These are phyloP conservation scores for Polypedilum pembai DNA, from an alignment of 1,140 invertebrate species.

Conservation along the genomic window DNA sequence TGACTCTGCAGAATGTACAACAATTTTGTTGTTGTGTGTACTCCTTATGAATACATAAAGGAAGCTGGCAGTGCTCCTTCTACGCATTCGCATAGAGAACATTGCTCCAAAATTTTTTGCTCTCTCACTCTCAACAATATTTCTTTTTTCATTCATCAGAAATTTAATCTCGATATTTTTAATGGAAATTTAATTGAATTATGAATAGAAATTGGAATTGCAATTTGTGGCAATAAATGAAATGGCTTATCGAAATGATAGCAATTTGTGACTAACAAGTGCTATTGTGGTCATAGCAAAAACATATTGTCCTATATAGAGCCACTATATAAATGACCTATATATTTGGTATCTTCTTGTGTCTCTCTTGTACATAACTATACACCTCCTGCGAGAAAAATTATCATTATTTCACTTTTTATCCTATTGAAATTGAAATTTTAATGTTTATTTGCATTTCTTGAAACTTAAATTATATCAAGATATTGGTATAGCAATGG, in stretches of 20 bases:
- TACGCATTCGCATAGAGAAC: conserved; percentile 27
- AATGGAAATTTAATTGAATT: conserved; percentile 27
- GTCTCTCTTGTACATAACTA: background rate
- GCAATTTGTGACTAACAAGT: background rate
- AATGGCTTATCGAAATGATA: background rate
- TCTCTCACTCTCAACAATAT: too few relatives aligned
- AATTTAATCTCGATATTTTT: conserved; percentile 10
- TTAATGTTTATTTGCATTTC: background rate
- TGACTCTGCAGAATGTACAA: background rate
- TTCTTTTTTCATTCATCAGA: conserved; percentile 8
- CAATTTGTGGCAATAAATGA: background rate
- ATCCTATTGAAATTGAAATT: too few relatives aligned
- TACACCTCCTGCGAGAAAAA: conserved; percentile 15
- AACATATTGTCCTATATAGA: conserved; percentile 23
- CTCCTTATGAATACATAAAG: background rate
- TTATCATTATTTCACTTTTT: background rate
- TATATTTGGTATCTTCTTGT: background rate
- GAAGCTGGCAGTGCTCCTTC: background rate
- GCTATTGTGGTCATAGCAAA: background rate
- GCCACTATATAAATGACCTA: background rate
- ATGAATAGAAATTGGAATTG: background rate
- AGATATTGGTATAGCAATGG: background rate
- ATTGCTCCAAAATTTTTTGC: conserved; percentile 8
- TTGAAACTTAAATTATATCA: background rate
- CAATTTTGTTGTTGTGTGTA: background rate